Evolutionary conservation across 2,113 vertebrate genomes (phyloP).

Genomic region (Epinephelus cyanopodus): DNA sequence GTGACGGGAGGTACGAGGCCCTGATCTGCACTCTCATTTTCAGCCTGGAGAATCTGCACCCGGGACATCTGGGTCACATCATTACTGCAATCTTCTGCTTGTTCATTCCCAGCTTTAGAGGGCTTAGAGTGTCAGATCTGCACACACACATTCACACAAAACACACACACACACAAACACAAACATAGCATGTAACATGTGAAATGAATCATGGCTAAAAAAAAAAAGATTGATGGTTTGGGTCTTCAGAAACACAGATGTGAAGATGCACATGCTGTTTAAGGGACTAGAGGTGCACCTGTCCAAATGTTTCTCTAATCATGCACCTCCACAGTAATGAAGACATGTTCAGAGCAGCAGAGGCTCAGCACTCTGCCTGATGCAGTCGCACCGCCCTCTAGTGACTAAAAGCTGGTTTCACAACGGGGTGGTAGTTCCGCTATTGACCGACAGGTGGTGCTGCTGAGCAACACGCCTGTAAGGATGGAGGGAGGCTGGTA

Average conservation of each 20-base stretch:
- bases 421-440: background rate
- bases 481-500: background rate
- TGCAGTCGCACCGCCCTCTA: conserved; percentile 44
- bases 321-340: background rate
- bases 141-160: conserved; percentile 7
- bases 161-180: conserved; percentile 13
- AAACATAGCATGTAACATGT: background rate
- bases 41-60: conserved; percentile 73
- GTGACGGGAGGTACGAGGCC: conserved; percentile 24
- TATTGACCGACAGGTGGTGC: conserved; percentile 3
- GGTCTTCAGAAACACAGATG: conserved; percentile 18
- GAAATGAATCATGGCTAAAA: conserved; percentile 22
- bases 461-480: background rate
- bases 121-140: conserved; percentile 62
- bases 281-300: background rate
- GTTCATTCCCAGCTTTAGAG: conserved; percentile 82
- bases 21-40: conserved; percentile 82
- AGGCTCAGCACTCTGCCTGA: background rate
- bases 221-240: conserved; percentile 2
- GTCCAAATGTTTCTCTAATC: background rate
- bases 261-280: background rate
- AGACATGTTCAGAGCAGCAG: background rate
- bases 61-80: conserved; percentile 82
- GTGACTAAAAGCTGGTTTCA: background rate
- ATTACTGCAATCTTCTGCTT: conserved; percentile 82